Evolutionary conservation across 2,113 vertebrate genomes (phyloP), one percentile per base, ranked within the genome.

Genomic region (Poeciliopsis prolifica): DNA sequence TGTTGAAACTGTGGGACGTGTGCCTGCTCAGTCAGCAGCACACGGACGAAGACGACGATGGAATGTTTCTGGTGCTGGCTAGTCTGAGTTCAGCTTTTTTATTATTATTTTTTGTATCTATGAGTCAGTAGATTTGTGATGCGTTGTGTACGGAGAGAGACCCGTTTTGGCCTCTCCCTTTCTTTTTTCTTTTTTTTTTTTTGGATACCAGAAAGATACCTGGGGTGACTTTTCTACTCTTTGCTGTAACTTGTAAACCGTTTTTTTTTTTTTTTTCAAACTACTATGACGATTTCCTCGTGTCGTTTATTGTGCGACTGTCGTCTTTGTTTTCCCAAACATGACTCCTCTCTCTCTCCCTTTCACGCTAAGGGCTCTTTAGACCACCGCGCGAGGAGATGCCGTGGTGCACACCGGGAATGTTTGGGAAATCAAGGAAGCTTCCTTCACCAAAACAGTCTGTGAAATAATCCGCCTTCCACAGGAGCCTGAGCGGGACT

Each of bases 61-160:
- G 92, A 94, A 91, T 90, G 91, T 93, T 80, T 88, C 86, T 85
- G 84, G 82, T 85, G 91, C 89, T 84, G 88, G 88, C 88, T 74
- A 74, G 84, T 89, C 81, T 61, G 88, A 92, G 87, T 90, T 92
- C 91, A 86, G 65, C 74, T 86, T 89, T 89, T 37, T 35, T 35
- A 7, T 7, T 2, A 31, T 9, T 35, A 0, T 10, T 7, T 37
- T 37, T 81, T 83, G 64, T 82, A 75, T 58, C 54, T 83, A 35
- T 44, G 48, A 68, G 75, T 76, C 75, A 81, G 63, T 10, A 76
- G 75, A 70, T 81, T 86, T 84, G 84, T 86, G 70, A 86, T 80
- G 84, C 61, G 74, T 80, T 70, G 70, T 8, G 66, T 81, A 51
- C 48, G 26, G 62, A 14, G 87, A 77, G 65, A 79, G 37, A 26